Base-by-base conservation (phyloP, 2,113 vertebrate genomes). In the Scophthalmus maximus region DNA sequence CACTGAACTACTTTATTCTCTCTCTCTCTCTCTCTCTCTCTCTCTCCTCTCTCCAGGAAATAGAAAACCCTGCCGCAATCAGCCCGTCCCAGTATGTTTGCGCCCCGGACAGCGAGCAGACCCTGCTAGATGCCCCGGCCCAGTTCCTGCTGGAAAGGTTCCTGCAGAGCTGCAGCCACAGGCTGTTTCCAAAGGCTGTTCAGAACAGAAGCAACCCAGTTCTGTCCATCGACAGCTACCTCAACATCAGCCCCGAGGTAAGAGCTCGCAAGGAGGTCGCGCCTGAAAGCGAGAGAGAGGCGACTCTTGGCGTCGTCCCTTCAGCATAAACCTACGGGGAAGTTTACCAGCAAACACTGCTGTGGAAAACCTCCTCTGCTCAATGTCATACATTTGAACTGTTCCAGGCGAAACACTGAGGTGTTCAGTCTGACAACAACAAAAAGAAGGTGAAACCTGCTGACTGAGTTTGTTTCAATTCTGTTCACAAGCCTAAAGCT, bases 141-240 rank as follows among this genome's bases (percentile, higher is more conserved):
- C 97, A 99, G 87, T 97, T 98, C 75, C 95, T 99, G 14, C 92
- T 99, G 79, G 98, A 99, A 90, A 98, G 93, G 79, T 99, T 98
- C 89, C 96, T 99, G 71, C 96, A 98, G 82, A 95, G 94, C 0
- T 96, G 96, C 3, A 96, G 96, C 0, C 95, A 95, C 90, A 95
- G 95, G 80, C 93, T 99, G 58, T 99, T 99, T 87, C 98, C 98
- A 0, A 96, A 95, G 88, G 97, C 96, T 23, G 81, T 96, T 34
- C 88, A 90, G 25, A 98, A 97, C 92, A 93, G 93, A 73, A 94
- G 81, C 91, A 97, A 96, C 91, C 98, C 97, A 0, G 94, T 99
- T 49, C 30, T 99, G 89, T 95, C 96, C 80, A 92, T 99, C 2
- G 98, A 99, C 92, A 98, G 96, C 94, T 99, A 98, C 91, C 94